phyloP scores from a whole-genome alignment of 2,888 invertebrate genomes.

The Megamerina dolium region DNA sequence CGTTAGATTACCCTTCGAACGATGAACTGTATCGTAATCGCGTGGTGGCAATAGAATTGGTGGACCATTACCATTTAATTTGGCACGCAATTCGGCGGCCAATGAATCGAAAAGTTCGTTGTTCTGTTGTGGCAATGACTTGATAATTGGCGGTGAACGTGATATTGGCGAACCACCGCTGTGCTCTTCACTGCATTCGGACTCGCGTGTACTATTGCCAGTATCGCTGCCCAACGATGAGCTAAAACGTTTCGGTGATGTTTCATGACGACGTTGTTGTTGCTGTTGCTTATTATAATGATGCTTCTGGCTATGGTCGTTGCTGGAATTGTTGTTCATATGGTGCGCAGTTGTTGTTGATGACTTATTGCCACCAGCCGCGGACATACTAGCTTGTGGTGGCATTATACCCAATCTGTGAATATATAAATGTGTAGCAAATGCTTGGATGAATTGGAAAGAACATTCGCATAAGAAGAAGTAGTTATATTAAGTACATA shows the following conservation, averaged over 20 bases:
- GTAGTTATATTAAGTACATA: no score
- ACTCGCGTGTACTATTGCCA: conserved; percentile 62
- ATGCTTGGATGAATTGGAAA: not conserved
- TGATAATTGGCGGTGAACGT: conserved; percentile 35
- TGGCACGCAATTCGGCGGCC: conserved; percentile 82
- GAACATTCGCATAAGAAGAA: no score
- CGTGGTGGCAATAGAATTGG: conserved; percentile 86
- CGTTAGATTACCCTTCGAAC: conserved; percentile 64
- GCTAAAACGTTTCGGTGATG: conserved; percentile 55
- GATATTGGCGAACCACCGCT: conserved; percentile 42
- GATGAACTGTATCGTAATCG: conserved; percentile 89
- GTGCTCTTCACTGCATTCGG: conserved; percentile 64
- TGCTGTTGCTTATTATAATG: conserved; percentile 41
- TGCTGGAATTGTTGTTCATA: conserved; percentile 14
- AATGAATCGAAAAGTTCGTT: conserved; percentile 83
- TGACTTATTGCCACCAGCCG: conserved; percentile 23
- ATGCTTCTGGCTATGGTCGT: conserved; percentile 37
- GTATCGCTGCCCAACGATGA: conserved; percentile 72
- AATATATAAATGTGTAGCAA: not conserved
- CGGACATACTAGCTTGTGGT: conserved; percentile 29
- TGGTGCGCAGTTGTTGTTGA: no score
- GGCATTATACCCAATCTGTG: conserved; percentile 40
- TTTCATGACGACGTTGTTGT: conserved; percentile 37
- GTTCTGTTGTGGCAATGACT: conserved; percentile 49
- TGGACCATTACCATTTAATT: conserved; percentile 58